Evolutionary conservation across 2,113 vertebrate species (phyloP), one percentile per base, ranked within the genome.

Genomic region (Pachyramphus minor): DNA sequence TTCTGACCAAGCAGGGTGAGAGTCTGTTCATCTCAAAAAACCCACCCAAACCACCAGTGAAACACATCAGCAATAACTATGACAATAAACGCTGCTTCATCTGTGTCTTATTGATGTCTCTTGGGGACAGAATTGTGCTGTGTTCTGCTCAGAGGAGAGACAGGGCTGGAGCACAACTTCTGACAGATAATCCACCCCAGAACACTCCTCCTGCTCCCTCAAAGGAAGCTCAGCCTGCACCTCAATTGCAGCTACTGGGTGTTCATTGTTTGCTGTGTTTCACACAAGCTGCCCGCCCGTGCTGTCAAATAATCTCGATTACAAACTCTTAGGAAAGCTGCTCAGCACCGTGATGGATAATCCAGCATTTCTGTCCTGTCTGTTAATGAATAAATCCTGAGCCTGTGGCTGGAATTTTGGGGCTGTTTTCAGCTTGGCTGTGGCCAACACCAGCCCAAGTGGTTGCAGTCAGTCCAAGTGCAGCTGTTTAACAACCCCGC

Each of bases 401-500:
- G 21, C 33, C 45, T 49, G 13, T 3, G 12, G 28, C 53, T 82
- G 91, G 69, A 45, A 14, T 45, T 68, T 78, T 27, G 22, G 45
- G 27, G 49, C 58, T 63, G 68, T 12, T 87, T 37, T 55, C 80
- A 78, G 68, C 66, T 22, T 84, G 71, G 42, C 69, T n/a, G 81
- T 73, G 64, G 33, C 28, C 67, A 64, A 56, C 63, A n/a, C 7
- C 19, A 79, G 63, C 62, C 85, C 84, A n/a, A n/a, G 56, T 83
- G 74, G 80, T 76, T 89, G 55, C 87, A 93, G 93, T 72, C 71
- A 68, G 16, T 86, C 83, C 55, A 81, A 92, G 82, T 53, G 94
- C 78, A 76, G 90, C 93, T 93, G 92, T 93, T 96, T 58, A 86
- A 93, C 86, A 91, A 89, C 12, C 31, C 66, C 84, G 85, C 83